These are phyloP conservation scores for Hypena proboscidalis DNA, from an alignment of 2,888 invertebrate species.

Conservation along the genomic window DNA sequence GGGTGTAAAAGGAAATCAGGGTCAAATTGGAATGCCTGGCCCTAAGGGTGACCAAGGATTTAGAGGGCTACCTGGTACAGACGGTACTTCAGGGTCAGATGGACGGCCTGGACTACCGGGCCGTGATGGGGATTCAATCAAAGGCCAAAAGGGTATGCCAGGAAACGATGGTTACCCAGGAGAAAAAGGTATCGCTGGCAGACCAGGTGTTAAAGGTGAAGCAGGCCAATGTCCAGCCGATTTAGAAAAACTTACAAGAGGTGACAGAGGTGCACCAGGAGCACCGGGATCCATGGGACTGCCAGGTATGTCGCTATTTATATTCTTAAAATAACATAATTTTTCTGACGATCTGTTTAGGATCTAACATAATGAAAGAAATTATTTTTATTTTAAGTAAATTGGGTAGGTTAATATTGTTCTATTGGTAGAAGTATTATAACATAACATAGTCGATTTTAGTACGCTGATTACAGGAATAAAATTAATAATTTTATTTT, in stretches of 20 bases:
- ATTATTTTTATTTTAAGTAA: too few relatives aligned
- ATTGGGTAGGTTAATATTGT: too few relatives aligned
- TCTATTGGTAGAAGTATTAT: too few relatives aligned
- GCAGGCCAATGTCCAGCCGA: slow-evolving; percentile 86
- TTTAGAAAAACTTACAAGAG: slow-evolving; percentile 80
- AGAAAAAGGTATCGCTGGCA: slow-evolving; percentile 87
- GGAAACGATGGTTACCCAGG: slow-evolving; percentile 87
- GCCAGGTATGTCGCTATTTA: slow-evolving; percentile 49
- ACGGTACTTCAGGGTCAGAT: slow-evolving; percentile 90
- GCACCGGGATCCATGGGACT: slow-evolving; percentile 87
- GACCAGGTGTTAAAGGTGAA: slow-evolving; percentile 85
- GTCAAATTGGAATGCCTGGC: slow-evolving; percentile 88
- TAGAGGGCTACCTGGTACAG: slow-evolving; percentile 87
- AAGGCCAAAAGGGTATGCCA: slow-evolving; percentile 89
- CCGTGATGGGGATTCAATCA: slow-evolving; percentile 88
- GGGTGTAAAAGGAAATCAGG: slow-evolving; percentile 89
- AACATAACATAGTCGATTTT: too few relatives aligned
- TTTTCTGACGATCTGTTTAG: not conserved
- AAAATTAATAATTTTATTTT: too few relatives aligned
- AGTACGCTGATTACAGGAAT: too few relatives aligned
- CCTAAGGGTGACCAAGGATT: slow-evolving; percentile 85
- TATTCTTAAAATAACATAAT: not conserved
- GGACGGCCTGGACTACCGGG: slow-evolving; percentile 90
- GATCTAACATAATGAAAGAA: too few relatives aligned
- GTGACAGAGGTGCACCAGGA: slow-evolving; percentile 86